Evolutionary conservation across 2,113 vertebrate species (phyloP).

Genomic region (Chloebia gouldiae): DNA sequence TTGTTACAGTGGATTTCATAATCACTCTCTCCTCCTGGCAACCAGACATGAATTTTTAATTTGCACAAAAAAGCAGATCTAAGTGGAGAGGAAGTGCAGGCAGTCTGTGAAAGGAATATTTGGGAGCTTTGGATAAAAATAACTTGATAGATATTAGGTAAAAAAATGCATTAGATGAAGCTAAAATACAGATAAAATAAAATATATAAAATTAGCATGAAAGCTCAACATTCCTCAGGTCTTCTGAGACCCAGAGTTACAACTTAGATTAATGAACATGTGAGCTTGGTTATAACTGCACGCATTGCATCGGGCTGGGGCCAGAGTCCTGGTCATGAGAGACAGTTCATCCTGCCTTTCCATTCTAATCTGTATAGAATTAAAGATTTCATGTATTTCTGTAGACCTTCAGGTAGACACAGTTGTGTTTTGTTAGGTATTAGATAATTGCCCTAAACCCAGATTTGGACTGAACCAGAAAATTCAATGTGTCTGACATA

Average conservation of each 20-base stretch:
- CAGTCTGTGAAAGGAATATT: not conserved
- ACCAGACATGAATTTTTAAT: not conserved
- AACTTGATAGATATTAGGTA: not conserved
- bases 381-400: not conserved
- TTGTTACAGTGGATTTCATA: not conserved
- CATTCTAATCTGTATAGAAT: not conserved
- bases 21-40: not conserved
- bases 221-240: not conserved
- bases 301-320: not conserved
- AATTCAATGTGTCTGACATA: not conserved
- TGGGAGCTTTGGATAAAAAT: not conserved
- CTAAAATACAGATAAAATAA: not conserved
- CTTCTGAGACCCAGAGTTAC: not conserved
- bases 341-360: not conserved
- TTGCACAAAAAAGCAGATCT: not conserved
- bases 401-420: not conserved
- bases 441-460: not conserved
- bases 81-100: not conserved
- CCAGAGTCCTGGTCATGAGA: not conserved
- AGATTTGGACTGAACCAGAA: slow-evolving; percentile 1
- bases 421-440: not conserved
- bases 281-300: not conserved
- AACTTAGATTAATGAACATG: not conserved
- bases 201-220: not conserved
- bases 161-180: not conserved